phyloP scores from a whole-genome alignment of 2,888 invertebrate species.

The Volucella bombylans region DNA sequence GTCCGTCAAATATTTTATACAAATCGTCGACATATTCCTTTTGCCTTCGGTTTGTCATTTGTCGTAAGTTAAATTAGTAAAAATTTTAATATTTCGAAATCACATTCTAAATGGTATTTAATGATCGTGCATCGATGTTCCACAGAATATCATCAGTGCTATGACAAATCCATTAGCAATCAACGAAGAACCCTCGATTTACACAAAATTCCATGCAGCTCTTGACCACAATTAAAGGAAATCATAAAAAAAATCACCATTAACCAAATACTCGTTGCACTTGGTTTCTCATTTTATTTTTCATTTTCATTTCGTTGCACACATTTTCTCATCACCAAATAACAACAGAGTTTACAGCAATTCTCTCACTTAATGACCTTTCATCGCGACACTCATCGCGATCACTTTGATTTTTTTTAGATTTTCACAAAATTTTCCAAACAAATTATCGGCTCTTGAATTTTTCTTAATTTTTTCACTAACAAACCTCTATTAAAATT shows the following conservation, averaged over 20 bases:
- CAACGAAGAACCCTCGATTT: slow-evolving; percentile 35
- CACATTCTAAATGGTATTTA: neutral
- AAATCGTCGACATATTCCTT: too few species aligned
- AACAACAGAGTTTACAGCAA: slow-evolving; percentile 3
- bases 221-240: slow-evolving; percentile 29
- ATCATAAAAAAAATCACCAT: slow-evolving; percentile 21
- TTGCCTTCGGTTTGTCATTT: too few species aligned
- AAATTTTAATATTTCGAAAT: too few species aligned
- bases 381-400: neutral
- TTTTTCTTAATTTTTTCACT: too few species aligned
- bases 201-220: slow-evolving; percentile 33
- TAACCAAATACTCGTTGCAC: slow-evolving; percentile 46
- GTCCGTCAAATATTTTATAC: too few species aligned
- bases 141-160: slow-evolving; percentile 13
- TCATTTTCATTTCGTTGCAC: slow-evolving; percentile 18
- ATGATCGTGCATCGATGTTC: slow-evolving; percentile 3
- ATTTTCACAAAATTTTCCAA: neutral
- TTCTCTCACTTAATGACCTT: slow-evolving; percentile 13
- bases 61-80: too few species aligned
- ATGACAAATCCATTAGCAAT: slow-evolving; percentile 39
- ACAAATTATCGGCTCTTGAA: neutral
- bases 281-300: slow-evolving; percentile 31
- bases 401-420: slow-evolving; percentile 2
- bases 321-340: slow-evolving; percentile 24
- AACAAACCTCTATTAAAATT: too few species aligned